Evolutionary conservation across 1,140 invertebrate species (phyloP).

Genomic region (Drosophila watanabei): DNA sequence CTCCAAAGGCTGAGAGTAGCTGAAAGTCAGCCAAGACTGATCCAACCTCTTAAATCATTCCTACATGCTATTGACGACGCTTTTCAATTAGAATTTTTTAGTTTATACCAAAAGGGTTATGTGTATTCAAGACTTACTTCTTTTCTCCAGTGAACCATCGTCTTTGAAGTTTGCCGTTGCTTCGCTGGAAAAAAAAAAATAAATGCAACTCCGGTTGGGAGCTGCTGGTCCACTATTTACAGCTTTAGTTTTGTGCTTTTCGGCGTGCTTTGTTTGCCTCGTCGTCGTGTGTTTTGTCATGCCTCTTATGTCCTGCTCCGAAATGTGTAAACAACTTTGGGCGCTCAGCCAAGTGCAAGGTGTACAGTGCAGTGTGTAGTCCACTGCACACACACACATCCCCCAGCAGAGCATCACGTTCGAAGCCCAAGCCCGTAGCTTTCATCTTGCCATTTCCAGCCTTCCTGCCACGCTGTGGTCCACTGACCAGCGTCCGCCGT

Average conservation of each 20-base stretch:
- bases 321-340: conserved; percentile 84
- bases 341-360: conserved; percentile 76
- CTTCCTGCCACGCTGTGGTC: conserved; percentile 33
- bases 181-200: conserved; percentile 8
- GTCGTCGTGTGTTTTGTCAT: conserved; percentile 78
- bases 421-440: conserved; percentile 19
- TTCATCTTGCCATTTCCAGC: conserved; percentile 16
- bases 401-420: conserved; percentile 44
- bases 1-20: too few relatives aligned
- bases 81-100: too few relatives aligned
- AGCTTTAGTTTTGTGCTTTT: conserved; percentile 75
- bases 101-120: not conserved
- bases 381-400: conserved; percentile 25
- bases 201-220: conserved; percentile 19
- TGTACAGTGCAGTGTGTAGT: conserved; percentile 52
- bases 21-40: not conserved
- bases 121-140: not conserved
- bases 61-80: not conserved
- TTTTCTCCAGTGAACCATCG: conserved; percentile 6
- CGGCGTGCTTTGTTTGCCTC: conserved; percentile 68
- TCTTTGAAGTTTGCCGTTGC: conserved; percentile 49
- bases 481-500: conserved; percentile 73
- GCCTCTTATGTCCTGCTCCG: conserved; percentile 76
- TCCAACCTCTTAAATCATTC: not conserved
- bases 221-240: conserved; percentile 77